These are phyloP conservation scores for Tigriopus californicus DNA, from an alignment of 2,888 invertebrate genomes.

Conservation along the genomic window DNA sequence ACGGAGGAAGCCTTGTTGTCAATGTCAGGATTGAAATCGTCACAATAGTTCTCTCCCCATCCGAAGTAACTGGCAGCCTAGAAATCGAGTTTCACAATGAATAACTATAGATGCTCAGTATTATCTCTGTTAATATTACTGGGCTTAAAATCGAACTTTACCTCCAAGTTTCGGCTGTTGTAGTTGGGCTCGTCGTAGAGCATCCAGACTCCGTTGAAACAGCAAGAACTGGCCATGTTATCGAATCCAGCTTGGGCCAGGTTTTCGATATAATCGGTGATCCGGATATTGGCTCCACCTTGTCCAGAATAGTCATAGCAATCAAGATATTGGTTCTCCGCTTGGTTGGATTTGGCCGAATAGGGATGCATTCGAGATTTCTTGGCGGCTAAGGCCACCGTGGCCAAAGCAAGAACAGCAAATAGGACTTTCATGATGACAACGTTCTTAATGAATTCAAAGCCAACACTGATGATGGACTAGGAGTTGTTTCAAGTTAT, in stretches of 20 bases:
- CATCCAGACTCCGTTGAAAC: slow-evolving; percentile 3
- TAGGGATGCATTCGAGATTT: no score
- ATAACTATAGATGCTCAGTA: no score
- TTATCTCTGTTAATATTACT: no score
- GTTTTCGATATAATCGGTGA: neutral
- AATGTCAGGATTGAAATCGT: neutral
- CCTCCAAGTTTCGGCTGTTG: neutral
- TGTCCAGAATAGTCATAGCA: neutral
- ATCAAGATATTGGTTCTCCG: slow-evolving; percentile 1
- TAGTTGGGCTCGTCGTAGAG: slow-evolving; percentile 1
- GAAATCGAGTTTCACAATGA: neutral
- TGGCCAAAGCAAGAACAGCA: no score
- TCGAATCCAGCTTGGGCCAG: neutral
- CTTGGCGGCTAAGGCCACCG: no score
- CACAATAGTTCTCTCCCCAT: neutral
- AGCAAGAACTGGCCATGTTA: neutral
- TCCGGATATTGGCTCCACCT: neutral
- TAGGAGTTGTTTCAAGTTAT: no score
- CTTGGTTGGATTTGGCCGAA: neutral
- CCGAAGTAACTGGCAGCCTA: neutral
- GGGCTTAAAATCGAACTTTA: neutral
- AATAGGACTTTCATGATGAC: no score
- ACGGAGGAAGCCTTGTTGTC: slow-evolving; percentile 6
- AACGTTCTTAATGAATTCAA: no score
- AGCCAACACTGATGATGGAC: no score